Conservation (phyloP, 2,888 invertebrate species). For the Macaria liturata region DNA sequence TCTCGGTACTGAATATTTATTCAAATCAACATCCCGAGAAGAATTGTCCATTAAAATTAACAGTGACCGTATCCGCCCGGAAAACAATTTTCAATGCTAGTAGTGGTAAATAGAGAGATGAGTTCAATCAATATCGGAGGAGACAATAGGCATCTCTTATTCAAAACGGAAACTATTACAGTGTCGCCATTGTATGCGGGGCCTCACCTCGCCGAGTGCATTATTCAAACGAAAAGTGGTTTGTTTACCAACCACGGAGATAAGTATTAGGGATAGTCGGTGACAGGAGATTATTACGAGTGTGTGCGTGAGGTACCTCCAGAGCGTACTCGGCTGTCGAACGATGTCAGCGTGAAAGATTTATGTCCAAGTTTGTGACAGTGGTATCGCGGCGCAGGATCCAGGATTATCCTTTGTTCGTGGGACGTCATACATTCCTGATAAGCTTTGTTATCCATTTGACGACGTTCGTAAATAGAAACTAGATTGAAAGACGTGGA, state of each 20-base stretch:
- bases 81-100: conserved; percentile 58
- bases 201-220: conserved; percentile 73
- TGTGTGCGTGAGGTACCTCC: conserved; percentile 52
- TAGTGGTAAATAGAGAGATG: conserved; percentile 58
- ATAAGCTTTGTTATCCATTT: conserved; percentile 58
- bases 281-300: conserved; percentile 57
- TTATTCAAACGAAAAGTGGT: conserved; percentile 79
- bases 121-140: conserved; percentile 76
- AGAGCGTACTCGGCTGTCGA: conserved; percentile 59
- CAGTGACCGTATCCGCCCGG: conserved; percentile 47
- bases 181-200: conserved; percentile 73
- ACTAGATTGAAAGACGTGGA: conserved; percentile 23
- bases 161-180: conserved; percentile 82
- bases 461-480: conserved; percentile 41
- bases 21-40: conserved; percentile 35
- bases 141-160: conserved; percentile 79
- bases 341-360: conserved; percentile 71
- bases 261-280: conserved; percentile 52
- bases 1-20: conserved; percentile 29
- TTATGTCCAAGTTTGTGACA: conserved; percentile 75
- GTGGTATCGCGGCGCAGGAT: conserved; percentile 61
- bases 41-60: conserved; percentile 45
- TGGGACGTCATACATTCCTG: conserved; percentile 64
- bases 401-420: conserved; percentile 75
- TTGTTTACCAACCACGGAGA: conserved; percentile 72